These are phyloP conservation scores for Micoletzkya japonica DNA, from an alignment of 2,888 invertebrate species.

Conservation along the genomic window DNA sequence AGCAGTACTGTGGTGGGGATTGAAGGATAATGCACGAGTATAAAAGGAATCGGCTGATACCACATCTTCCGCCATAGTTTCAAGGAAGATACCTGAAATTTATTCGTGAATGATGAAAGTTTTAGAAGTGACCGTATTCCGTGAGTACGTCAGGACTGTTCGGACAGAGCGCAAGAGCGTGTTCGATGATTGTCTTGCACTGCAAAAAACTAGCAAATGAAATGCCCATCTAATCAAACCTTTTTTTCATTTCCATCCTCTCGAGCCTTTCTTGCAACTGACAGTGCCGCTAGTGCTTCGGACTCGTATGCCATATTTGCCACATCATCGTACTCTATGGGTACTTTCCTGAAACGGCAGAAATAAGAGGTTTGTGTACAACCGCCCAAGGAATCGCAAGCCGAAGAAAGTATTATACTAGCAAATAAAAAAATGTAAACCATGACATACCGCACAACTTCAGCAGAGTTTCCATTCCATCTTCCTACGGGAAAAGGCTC, in stretches of 20 bases:
- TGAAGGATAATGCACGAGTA: slow-evolving; percentile 78
- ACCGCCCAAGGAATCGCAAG: too few relatives aligned
- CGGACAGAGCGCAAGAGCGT: slow-evolving; percentile 87
- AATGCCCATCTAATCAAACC: not conserved
- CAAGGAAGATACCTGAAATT: slow-evolving; percentile 68
- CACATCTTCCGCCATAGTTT: slow-evolving; percentile 81
- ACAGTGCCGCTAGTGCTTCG: slow-evolving; percentile 56
- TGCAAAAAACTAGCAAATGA: not conserved
- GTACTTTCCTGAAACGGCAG: not conserved
- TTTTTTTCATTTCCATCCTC: slow-evolving; percentile 48
- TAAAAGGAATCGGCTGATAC: slow-evolving; percentile 88
- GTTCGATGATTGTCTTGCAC: slow-evolving; percentile 70
- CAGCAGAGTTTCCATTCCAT: not conserved
- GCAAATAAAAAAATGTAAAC: too few relatives aligned
- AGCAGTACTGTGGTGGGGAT: slow-evolving; percentile 75
- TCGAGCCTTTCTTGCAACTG: slow-evolving; percentile 47
- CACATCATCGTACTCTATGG: not conserved
- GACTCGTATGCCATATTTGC: slow-evolving; percentile 16
- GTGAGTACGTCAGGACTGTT: slow-evolving; percentile 88
- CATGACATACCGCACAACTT: not conserved
- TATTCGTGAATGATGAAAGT: too few relatives aligned
- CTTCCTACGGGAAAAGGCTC: slow-evolving; percentile 8
- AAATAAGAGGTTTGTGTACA: too few relatives aligned
- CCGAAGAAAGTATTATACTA: too few relatives aligned
- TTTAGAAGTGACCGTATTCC: slow-evolving; percentile 75